Base-by-base conservation (phyloP, 1,140 invertebrate genomes). In the Drosophila triauraria region DNA sequence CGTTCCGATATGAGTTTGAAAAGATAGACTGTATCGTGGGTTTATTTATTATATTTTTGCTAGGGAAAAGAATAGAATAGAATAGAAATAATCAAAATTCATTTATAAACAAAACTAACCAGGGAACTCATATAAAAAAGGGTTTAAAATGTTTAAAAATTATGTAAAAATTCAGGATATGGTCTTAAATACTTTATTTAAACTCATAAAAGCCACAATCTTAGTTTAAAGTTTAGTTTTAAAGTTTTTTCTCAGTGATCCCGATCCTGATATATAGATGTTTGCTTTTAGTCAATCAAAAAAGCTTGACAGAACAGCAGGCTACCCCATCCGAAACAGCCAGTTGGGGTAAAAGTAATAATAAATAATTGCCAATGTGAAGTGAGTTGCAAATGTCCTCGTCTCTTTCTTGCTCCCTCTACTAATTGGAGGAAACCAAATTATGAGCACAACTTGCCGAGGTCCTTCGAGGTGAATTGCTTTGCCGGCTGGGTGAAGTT, bases 341-440 rank as follows among this genome's bases (percentile, higher is more conserved):
- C 12, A 42, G 44, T 48, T 48, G 27, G 25, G 25, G 25, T 35
- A 71, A 67, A 70, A 70, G 67, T 67, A 70, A 70, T 70, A 70
- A 67, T 32, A 68, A 70, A 68, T 68, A 70, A 70, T 70, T 70
- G 67, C 63, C 62, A 44, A 70, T 68, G 67, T 35, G 61, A 38
- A 76, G 61, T 58, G 46, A 70, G 62, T 43, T 23, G 65, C 17
- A 35, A 25, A 17, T 47, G 65, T 51, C 27, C 59, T 67, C 44
- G 64, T n/a, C 8, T 1, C 23, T 15, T 6, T 25, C 46, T 9
- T 3, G 7, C 27, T 51, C 51, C 9, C 23, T 38, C 47, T 68
- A 62, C 67, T 70, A 70, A 70, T 70, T 70, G 67, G 67, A 70
- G 62, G 67, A 70, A 70, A 70, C 67, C 67, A 70, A 70, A 70